Percentiles rank a stretch among this genome's conserved stretches.
Evolutionary conservation across 2,888 invertebrate species (phyloP).

Genomic region (Stenotaenia linearis): DNA sequence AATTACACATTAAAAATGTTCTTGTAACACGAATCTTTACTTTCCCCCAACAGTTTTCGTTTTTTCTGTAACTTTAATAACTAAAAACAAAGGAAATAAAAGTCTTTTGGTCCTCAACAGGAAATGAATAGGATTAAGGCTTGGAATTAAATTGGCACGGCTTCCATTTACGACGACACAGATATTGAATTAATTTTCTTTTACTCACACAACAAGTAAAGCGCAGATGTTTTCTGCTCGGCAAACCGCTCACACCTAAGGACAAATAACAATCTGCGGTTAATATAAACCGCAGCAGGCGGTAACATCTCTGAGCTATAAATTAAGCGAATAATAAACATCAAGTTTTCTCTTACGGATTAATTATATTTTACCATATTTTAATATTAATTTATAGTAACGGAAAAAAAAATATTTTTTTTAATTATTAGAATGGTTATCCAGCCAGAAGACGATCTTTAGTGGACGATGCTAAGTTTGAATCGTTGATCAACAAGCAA

Average conservation of each 20-base stretch:
- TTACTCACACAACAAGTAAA: not conserved
- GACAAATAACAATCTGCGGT: not conserved
- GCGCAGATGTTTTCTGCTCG: not conserved
- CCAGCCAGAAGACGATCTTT: constrained; percentile 90
- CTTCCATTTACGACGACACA: not conserved
- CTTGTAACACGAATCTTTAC: not conserved
- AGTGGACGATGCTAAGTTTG: constrained; percentile 96
- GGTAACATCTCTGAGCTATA: not conserved
- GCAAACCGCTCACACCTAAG: not conserved
- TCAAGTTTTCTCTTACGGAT: not conserved
- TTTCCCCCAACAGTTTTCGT: not conserved
- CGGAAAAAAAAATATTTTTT: not conserved
- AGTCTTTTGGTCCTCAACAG: not conserved
- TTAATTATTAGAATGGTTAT: constrained; percentile 78
- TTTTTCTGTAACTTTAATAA: not conserved
- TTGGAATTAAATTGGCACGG: not conserved
- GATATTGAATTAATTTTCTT: not conserved
- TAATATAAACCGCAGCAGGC: constrained; percentile 15
- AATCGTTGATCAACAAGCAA: constrained; percentile 90
- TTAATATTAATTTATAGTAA: not conserved
- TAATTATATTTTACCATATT: not conserved
- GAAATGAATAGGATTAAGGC: constrained; percentile 20
- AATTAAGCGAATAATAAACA: not conserved
- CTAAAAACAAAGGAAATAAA: not conserved
- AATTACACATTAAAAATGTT: not conserved